phyloP scores from a whole-genome alignment of 2,797 vertebrate species.

The Melanotaenia nigrans region DNA sequence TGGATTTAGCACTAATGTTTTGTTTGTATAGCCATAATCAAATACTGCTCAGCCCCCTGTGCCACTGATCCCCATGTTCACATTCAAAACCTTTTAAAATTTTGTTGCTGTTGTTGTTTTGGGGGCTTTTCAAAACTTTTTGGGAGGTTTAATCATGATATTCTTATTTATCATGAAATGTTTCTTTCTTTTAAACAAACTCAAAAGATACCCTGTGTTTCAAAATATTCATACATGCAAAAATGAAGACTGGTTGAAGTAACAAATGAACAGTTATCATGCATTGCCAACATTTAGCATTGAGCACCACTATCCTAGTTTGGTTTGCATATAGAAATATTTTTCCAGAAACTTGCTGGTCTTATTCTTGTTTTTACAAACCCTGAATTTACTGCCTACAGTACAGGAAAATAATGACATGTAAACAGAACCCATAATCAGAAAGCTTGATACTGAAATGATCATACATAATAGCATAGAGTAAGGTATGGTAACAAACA shows the following conservation, averaged over 20 bases:
- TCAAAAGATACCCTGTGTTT: not conserved
- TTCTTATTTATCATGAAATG: too few species aligned
- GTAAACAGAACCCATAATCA: not conserved
- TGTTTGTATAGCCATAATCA: not conserved
- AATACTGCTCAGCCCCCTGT: not conserved
- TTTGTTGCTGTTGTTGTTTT: not conserved
- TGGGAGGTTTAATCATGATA: too few species aligned
- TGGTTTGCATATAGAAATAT: not conserved
- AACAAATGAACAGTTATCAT: not conserved
- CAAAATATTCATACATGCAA: not conserved
- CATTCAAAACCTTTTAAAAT: conserved; percentile 25
- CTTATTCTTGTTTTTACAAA: not conserved
- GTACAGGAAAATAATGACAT: not conserved
- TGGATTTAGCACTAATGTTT: not conserved
- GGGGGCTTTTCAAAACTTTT: too few species aligned
- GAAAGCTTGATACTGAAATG: not conserved
- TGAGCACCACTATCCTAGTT: not conserved
- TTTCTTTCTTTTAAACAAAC: not conserved
- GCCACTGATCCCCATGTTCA: not conserved
- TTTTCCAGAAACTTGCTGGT: not conserved
- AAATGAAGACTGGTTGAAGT: not conserved
- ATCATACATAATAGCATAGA: not conserved
- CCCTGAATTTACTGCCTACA: not conserved
- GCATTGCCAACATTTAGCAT: not conserved
- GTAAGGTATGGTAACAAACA: too few species aligned